These are phyloP conservation scores for Virgularia gustaviana DNA, from an alignment of 92 coral and sea anemone genomes.

Conservation along the genomic window DNA sequence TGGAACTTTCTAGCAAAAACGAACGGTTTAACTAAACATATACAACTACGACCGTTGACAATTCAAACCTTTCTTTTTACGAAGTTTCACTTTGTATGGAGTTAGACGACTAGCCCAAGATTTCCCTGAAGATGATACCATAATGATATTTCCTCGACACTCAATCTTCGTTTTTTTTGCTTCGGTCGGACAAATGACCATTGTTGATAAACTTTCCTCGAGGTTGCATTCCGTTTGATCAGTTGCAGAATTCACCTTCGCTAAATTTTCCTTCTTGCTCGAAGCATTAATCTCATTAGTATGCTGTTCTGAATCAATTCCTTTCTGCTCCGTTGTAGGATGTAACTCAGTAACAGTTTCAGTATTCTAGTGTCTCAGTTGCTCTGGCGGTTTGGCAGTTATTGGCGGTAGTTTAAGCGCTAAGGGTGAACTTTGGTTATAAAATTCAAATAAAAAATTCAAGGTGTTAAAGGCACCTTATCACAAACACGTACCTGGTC, in stretches of 20 bases:
- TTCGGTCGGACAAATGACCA: not conserved
- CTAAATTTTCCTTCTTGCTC: not conserved
- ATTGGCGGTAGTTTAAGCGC: not conserved
- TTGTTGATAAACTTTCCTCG: not conserved
- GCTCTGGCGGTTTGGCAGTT: not conserved
- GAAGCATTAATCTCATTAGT: not conserved
- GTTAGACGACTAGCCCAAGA: not conserved
- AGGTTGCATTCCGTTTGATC: not conserved
- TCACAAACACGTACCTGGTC: not conserved
- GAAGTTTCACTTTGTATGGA: not conserved
- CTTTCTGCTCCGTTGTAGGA: no score
- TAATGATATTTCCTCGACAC: not conserved
- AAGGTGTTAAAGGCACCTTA: not conserved
- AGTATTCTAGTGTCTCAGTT: not conserved
- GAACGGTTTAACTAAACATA: no score
- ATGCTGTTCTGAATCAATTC: no score
- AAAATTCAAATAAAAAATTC: not conserved
- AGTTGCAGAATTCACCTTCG: not conserved
- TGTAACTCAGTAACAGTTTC: not conserved
- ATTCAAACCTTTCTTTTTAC: not conserved
- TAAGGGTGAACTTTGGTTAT: constrained; percentile 1
- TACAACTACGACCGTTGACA: not conserved
- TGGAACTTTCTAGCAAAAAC: no score
- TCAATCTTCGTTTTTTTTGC: not conserved
- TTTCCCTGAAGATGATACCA: not conserved